Conservation (phyloP, 2,113 vertebrate species). For the Urocynchramus pylzowi region DNA sequence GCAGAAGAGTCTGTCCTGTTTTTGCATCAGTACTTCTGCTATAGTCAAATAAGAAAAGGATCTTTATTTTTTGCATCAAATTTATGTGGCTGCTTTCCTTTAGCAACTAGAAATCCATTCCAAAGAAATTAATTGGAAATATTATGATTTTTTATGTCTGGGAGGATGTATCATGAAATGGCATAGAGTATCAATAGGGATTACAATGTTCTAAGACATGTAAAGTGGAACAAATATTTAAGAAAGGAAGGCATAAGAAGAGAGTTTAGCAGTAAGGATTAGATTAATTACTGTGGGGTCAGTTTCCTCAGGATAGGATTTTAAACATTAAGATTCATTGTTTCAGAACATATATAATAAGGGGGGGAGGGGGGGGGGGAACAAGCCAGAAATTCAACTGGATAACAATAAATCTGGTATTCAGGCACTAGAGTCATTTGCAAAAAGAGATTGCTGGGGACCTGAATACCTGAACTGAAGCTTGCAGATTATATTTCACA, state of each 20-base stretch:
- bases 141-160: neutral
- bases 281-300: neutral
- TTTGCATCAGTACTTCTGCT: neutral
- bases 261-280: neutral
- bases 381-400: neutral
- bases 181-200: neutral
- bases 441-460: neutral
- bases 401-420: neutral
- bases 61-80: neutral
- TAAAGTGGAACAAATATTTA: neutral
- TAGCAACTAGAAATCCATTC: neutral
- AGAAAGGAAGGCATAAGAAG: neutral
- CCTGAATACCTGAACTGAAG: neutral
- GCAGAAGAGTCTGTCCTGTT: neutral
- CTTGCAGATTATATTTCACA: neutral
- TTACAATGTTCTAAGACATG: neutral
- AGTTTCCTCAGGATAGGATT: conserved; percentile 7
- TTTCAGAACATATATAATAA: neutral
- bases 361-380: too few relatives aligned
- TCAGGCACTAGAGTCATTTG: neutral
- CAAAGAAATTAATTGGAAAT: neutral
- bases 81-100: neutral
- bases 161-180: neutral
- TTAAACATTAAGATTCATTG: conserved; percentile 27
- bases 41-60: neutral